A percentile compares a stretch with the other conserved stretches of the same genome.
phyloP scores from a whole-genome alignment of 53 echinoderm and acorn worm species.

The Paracentrotus lividus region DNA sequence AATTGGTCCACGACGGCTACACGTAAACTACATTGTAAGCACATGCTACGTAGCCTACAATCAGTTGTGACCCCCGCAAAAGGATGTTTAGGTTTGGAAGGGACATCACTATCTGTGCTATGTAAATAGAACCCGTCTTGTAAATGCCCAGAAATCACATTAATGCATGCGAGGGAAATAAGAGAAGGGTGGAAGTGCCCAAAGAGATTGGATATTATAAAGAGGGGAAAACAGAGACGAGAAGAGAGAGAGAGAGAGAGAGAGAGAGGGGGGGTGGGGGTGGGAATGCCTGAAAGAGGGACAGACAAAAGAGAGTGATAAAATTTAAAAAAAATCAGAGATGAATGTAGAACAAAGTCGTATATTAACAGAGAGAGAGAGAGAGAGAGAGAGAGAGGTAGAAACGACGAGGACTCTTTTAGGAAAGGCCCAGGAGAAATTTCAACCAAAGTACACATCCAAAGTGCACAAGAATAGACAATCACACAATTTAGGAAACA shows the following conservation, averaged over 20 bases:
- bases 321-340: background rate
- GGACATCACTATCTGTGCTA: conserved; percentile 54
- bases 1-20: too few species aligned
- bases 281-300: background rate
- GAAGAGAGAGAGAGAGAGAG: conserved; percentile 34
- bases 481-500: too few species aligned
- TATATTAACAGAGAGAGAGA: background rate
- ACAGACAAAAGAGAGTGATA: background rate
- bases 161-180: conserved; percentile 24
- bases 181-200: background rate
- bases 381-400: background rate
- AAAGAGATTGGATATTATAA: background rate
- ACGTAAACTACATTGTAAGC: too few species aligned
- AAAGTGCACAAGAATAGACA: too few species aligned
- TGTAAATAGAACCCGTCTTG: conserved; percentile 43
- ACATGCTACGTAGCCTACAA: too few species aligned
- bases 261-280: background rate
- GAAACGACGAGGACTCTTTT: background rate
- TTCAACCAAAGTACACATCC: too few species aligned
- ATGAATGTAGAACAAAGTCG: background rate
- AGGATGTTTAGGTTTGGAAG: conserved; percentile 29
- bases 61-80: background rate
- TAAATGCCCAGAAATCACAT: conserved; percentile 61
- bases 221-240: background rate
- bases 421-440: background rate